Evolutionary conservation across 2,888 invertebrate genomes (phyloP).

Genomic region (Andrena camellia): DNA sequence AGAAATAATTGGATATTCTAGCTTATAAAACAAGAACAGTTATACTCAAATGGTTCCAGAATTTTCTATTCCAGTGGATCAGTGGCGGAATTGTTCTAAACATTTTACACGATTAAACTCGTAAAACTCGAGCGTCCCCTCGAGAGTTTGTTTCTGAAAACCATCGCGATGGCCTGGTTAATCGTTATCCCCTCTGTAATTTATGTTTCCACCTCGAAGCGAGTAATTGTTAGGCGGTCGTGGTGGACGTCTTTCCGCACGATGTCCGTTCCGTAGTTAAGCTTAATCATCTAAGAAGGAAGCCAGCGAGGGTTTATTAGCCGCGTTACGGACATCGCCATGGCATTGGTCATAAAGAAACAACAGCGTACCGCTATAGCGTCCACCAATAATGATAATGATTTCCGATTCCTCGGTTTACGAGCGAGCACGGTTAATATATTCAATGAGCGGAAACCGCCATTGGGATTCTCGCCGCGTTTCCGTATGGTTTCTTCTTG

Average conservation of each 20-base stretch:
- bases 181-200: not conserved
- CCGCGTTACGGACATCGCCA: not conserved
- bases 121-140: too few species aligned
- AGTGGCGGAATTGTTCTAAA: not conserved
- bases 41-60: not conserved
- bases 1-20: not conserved
- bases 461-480: not conserved
- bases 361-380: constrained; percentile 12
- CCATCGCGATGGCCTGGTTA: not conserved
- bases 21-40: not conserved
- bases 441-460: constrained; percentile 31
- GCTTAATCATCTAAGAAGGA: constrained; percentile 34
- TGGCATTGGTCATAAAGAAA: constrained; percentile 16
- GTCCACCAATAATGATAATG: constrained; percentile 39
- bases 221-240: constrained; percentile 13
- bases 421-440: constrained; percentile 12
- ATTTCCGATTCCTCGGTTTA: constrained; percentile 42
- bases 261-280: not conserved
- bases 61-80: not conserved
- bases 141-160: not conserved
- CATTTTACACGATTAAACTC: not conserved
- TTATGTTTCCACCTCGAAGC: not conserved
- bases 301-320: constrained; percentile 25
- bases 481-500: constrained; percentile 1
- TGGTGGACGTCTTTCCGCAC: not conserved